Percentiles rank a stretch among this genome's conserved stretches.
Evolutionary conservation across 2,113 vertebrate species (phyloP).

Genomic region (Electrona antarctica): DNA sequence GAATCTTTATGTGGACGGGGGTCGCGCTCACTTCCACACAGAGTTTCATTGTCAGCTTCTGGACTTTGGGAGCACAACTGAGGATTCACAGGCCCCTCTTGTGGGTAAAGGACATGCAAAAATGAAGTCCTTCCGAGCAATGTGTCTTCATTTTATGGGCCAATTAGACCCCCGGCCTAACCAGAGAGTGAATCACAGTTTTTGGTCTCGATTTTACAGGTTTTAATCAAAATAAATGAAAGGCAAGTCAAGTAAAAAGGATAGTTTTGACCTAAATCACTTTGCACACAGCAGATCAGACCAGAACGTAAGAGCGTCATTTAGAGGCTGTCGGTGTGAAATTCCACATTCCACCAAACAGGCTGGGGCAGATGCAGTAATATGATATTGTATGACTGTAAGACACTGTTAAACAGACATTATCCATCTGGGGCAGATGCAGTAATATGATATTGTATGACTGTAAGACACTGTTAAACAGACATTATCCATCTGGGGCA

Average conservation of each 20-base stretch:
- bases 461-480: too few relatives aligned
- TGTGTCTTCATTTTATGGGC: not conserved
- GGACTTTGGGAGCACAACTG: conserved; percentile 48
- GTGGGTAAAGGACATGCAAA: conserved; percentile 31
- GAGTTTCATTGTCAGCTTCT: conserved; percentile 58
- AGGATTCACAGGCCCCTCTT: conserved; percentile 52
- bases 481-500: too few relatives aligned
- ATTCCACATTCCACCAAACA: not conserved
- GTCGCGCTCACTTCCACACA: conserved; percentile 46
- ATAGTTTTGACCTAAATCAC: not conserved
- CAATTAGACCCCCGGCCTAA: not conserved
- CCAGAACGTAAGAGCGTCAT: too few relatives aligned
- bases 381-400: not conserved
- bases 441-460: not conserved
- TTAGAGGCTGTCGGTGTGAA: too few relatives aligned
- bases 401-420: too few relatives aligned
- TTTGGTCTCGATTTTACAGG: conserved; percentile 6
- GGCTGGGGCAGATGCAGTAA: not conserved
- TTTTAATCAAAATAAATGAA: not conserved
- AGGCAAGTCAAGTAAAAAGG: not conserved
- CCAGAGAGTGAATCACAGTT: not conserved
- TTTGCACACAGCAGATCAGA: not conserved
- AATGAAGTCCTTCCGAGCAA: not conserved
- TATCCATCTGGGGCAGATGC: not conserved
- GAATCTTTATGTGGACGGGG: conserved; percentile 46